Evolutionary conservation across 2,797 vertebrate genomes (phyloP).

Genomic region (Cephalopachus bancanus): DNA sequence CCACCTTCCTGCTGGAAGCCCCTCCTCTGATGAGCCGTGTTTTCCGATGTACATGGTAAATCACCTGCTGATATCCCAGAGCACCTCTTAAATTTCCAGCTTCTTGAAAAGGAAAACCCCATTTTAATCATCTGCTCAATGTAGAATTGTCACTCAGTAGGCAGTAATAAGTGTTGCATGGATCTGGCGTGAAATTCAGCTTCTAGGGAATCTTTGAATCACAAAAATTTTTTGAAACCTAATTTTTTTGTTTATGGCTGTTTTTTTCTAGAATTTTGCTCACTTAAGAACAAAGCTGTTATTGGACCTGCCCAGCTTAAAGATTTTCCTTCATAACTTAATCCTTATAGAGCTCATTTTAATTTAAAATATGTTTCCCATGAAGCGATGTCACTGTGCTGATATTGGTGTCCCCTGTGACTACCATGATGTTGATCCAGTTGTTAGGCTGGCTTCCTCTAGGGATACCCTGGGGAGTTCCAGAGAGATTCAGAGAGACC

Average conservation of each 20-base stretch:
- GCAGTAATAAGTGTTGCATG: accelerated
- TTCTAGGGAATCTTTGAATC: background rate
- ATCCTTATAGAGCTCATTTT: background rate
- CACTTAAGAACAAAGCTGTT: background rate
- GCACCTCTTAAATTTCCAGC: background rate
- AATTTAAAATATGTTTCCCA: accelerated
- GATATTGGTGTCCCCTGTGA: background rate
- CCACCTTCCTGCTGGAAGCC: background rate
- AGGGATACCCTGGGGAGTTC: background rate
- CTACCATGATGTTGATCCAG: background rate
- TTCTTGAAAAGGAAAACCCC: background rate
- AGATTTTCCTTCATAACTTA: background rate
- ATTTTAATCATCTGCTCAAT: background rate
- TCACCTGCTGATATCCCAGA: background rate
- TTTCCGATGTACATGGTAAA: too few relatives aligned
- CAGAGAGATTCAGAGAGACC: background rate
- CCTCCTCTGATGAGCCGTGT: background rate
- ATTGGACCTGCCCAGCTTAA: too few relatives aligned
- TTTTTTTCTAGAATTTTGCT: background rate
- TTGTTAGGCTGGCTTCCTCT: conserved; percentile 24
- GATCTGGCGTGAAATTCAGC: background rate
- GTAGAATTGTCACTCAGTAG: background rate
- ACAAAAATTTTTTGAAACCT: background rate
- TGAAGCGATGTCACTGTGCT: too few relatives aligned
- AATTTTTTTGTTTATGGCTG: background rate